Evolutionary conservation across 2,888 invertebrate genomes (phyloP), one percentile per base, ranked within the genome.

Genomic region (Chloroclysta siterata): DNA sequence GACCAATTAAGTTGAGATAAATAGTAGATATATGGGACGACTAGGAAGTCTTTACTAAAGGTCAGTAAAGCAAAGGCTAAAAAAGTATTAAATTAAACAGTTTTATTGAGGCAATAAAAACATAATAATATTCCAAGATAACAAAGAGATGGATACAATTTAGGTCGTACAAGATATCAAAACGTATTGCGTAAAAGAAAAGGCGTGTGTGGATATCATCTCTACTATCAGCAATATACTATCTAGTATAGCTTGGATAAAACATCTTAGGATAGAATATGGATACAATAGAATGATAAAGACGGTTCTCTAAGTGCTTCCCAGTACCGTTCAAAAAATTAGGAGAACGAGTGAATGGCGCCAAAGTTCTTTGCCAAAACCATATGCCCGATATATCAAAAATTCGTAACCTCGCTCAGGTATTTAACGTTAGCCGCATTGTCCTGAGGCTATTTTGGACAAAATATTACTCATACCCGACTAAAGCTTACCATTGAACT

Each of bases 401-500:
- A 39, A 39, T 11, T 11, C 36, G 4, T 39, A 11, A 39, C 36
- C 36, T 39, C 11, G 8, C 36, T 39, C 36, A 39, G 11, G 11
- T 10, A 39, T 39, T 39, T 22, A 13, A 28, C n/a, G 22, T 22
- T 11, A 36, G 15, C 15, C 36, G 39, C 22, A 44, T 28, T 46
- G 17, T 15, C 63, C 47, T 60, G 17, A 17, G 59, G 59, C 63
- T 59, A 47, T 63, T 51, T 63, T 29, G 59, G 52, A 36, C 55
- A 60, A 36, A 53, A 41, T 46, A 14, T 46, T 54, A 58, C 55
- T 56, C 47, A 52, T 62, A 39, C 17, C 7, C 44, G 17, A 17
- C 22, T 46, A 39, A n/a, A 28, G 14, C 22, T 59, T 60, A 41
- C 53, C 66, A 68, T 67, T 70, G 72, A 72, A 70, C 72, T 72